Evolutionary conservation across 2,888 invertebrate species (phyloP), one percentile per base, ranked within the genome.

Genomic region (Ptychoptera albimana): DNA sequence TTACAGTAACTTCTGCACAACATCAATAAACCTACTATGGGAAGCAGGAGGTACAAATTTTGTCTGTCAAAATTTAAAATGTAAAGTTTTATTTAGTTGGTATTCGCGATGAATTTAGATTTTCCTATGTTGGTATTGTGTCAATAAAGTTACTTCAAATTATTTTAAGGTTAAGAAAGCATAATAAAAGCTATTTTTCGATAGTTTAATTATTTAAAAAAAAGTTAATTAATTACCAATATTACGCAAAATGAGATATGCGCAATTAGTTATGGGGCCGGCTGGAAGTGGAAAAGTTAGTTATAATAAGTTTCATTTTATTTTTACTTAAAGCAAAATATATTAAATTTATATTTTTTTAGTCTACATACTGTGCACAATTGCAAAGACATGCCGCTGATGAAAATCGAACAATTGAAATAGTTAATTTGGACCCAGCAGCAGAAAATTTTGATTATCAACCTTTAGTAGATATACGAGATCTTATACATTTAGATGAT

Each of bases 351-450:
- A 39, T 14, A 45, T 45, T 45, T 49, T 68, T 66, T 15, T 58
- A 93, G 89, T 93, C 94, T 0, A 94, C 94, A 0, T 97, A 94
- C 61, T 96, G 96, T 64, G 78, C 82, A 32, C 79, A 81, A 1
- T 75, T 98, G 61, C 83, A 84, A 48, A 82, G 80, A 56, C 92
- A 96, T 66, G 88, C 82, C 9, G 75, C 77, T 46, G 81, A 81
- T 50, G 65, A 74, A 1, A 77, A 80, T 46, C 74, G 93, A 50
- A 70, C 72, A 0, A 74, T 94, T 11, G 80, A 89, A 50, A 82
- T 97, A 1, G 83, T 96, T 0, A 99, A 98, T 70, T 70, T 98
- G 47, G 98, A 99, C 65, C 98, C 98, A 1, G 98, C 98, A 0
- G 96, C 97, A 0, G 98, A 98, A 62, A 75, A 85, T 60, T 98